Percentiles rank a stretch among this genome's conserved stretches.
phyloP scores from a whole-genome alignment of 2,888 invertebrate genomes.

The Trissolcus brochymenae region DNA sequence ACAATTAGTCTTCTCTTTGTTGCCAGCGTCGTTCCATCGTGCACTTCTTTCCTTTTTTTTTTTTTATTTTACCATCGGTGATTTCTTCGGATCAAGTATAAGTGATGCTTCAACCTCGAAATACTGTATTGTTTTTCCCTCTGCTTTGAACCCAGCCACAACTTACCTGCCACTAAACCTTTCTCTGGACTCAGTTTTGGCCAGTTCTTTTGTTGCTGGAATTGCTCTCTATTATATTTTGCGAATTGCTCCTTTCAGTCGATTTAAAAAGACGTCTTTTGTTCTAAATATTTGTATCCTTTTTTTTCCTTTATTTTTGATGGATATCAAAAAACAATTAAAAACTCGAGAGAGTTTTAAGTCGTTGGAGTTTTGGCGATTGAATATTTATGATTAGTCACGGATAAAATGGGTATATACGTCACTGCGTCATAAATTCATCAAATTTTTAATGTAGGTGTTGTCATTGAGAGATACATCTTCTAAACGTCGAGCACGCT shows the following conservation, averaged over 20 bases:
- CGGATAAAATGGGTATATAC: not conserved
- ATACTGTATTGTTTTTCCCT: slow-evolving; percentile 28
- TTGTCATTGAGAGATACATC: slow-evolving; percentile 19
- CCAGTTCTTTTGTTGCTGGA: slow-evolving; percentile 8
- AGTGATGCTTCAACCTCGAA: slow-evolving; percentile 24
- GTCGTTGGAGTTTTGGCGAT: too few relatives aligned
- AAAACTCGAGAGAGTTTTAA: too few relatives aligned
- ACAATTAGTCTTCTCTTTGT: slow-evolving; percentile 50
- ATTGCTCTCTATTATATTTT: slow-evolving; percentile 12
- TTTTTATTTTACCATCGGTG: slow-evolving; percentile 21
- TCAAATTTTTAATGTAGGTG: slow-evolving; percentile 20
- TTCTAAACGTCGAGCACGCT: slow-evolving; percentile 3
- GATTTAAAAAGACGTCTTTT: not conserved
- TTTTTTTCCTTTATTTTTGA: too few relatives aligned
- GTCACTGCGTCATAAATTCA: slow-evolving; percentile 13
- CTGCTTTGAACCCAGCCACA: slow-evolving; percentile 16
- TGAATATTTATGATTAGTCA: not conserved
- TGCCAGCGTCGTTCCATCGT: slow-evolving; percentile 13
- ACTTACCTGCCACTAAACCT: slow-evolving; percentile 9
- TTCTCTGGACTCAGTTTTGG: slow-evolving; percentile 12
- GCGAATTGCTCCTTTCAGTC: not conserved
- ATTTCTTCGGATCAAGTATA: slow-evolving; percentile 32
- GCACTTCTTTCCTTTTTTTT: slow-evolving; percentile 5
- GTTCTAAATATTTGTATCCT: not conserved
- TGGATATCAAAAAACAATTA: too few relatives aligned